Base-by-base conservation (phyloP, 2,113 vertebrate genomes). In the Anarrhichthys ocellatus region DNA sequence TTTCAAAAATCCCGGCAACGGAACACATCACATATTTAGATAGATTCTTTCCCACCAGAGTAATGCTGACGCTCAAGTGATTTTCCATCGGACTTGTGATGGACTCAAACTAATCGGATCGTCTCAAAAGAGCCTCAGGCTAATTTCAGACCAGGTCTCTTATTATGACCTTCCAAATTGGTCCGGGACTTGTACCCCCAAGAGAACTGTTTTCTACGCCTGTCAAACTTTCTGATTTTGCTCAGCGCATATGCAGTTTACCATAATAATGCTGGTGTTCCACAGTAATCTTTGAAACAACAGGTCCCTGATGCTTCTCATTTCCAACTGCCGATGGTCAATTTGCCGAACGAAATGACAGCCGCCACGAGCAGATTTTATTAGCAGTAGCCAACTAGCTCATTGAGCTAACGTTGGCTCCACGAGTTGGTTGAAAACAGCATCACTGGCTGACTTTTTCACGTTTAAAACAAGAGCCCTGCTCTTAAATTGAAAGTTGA, bases 1-100 rank as follows among this genome's bases (percentile, higher is more conserved):
- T 75, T 83, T 74, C 8, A 72, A 38, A 68, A 73, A 68, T 63
- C 48, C 42, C 17, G 3, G 34, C 59, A 76, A 15, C 63, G 42
- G 7, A 48, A 13, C 0, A 5, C 4, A 48, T 46, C 36, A 6
- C 58, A 72, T 13, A 14, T 56, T 42, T 5, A 9, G 6, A 48
- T 29, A 9, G 6, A 48, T 29, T 63, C 14, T 50, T 38, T 34
- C 24, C 14, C 11, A 27, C 8, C 27, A n/a, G 38, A 67, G 27
- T 10, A 29, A 9, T 42, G 44, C 8, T n/a, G 50, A 80, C 24
- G 18, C 24, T 22, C 10, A 6, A 27, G 5, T 74, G 48, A 61
- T 64, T 27, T 71, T 71, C 40, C 34, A 36, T 54, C 13, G 24
- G 22, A 58, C n/a, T 32, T 36, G 14, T 29, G 40, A 68, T 18